A percentile compares a stretch with the other conserved stretches of the same genome.
These are phyloP conservation scores for Pseudorhiza aurosa DNA, from an alignment of 30 jellyfish, hydroid and myxozoan genomes.

Conservation along the genomic window DNA sequence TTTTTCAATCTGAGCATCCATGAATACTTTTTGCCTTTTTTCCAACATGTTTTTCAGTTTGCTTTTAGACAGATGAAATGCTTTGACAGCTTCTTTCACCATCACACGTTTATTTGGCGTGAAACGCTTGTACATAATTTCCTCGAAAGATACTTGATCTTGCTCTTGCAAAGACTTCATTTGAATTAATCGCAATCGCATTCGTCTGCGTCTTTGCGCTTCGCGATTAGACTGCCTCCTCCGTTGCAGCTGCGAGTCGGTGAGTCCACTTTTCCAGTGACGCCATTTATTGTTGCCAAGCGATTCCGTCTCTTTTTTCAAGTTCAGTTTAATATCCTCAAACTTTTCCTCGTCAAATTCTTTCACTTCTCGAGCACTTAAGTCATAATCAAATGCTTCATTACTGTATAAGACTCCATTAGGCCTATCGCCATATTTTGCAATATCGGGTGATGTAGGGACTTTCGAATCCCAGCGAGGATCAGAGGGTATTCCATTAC, in stretches of 20 bases:
- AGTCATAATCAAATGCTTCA: neutral
- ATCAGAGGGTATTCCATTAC: neutral
- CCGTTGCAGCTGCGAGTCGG: constrained; percentile 87
- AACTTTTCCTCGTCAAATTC: neutral
- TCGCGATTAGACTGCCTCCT: constrained; percentile 94
- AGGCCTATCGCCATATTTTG: neutral
- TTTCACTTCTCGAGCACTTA: neutral
- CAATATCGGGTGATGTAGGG: neutral
- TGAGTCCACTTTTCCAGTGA: constrained; percentile 62
- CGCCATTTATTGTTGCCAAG: constrained; percentile 49
- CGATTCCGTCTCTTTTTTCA: neutral
- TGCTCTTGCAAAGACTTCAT: constrained; percentile 55
- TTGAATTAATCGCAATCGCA: constrained; percentile 72
- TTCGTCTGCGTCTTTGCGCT: constrained; percentile 95
- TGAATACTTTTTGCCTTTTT: constrained; percentile 23
- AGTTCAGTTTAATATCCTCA: neutral
- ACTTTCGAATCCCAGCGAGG: neutral
- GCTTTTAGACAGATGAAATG: constrained; percentile 12
- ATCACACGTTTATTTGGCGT: constrained; percentile 31
- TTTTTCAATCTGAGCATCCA: constrained; percentile 40
- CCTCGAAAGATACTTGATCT: constrained; percentile 46
- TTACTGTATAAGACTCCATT: neutral
- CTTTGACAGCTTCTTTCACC: constrained; percentile 32
- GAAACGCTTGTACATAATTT: constrained; percentile 47
- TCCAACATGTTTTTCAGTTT: constrained; percentile 44